Conservation (phyloP, 2,113 vertebrate genomes). For the Anolis sagrei region DNA sequence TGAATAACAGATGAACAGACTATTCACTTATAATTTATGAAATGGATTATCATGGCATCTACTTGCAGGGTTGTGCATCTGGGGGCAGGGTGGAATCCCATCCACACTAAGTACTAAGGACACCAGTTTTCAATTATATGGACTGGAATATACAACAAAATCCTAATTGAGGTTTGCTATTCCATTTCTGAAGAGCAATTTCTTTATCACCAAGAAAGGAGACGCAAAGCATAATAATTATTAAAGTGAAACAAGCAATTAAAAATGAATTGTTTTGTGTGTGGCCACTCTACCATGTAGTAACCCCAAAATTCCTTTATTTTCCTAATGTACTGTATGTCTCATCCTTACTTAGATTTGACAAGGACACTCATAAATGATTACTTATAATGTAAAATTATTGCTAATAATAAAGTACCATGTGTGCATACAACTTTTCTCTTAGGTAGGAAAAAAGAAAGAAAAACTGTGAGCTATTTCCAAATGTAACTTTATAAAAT, state of each 20-base stretch:
- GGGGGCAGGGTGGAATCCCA: neutral
- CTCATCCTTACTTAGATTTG: neutral
- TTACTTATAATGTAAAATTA: neutral
- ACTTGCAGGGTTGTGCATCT: conserved; percentile 26
- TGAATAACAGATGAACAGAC: conserved; percentile 44
- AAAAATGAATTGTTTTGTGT: conserved; percentile 1
- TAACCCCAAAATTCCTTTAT: neutral
- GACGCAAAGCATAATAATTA: neutral
- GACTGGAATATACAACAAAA: conserved; percentile 22
- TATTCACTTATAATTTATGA: conserved; percentile 68
- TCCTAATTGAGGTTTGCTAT: conserved; percentile 22
- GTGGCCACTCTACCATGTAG: neutral
- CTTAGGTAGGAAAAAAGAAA: too few species aligned
- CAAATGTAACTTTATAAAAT: neutral
- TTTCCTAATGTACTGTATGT: neutral
- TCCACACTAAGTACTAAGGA: neutral
- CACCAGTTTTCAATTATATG: conserved; percentile 25
- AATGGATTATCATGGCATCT: conserved; percentile 43
- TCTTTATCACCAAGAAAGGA: neutral
- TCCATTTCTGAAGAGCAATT: conserved; percentile 8
- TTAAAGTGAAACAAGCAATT: conserved; percentile 3
- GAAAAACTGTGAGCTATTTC: neutral
- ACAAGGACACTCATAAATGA: neutral
- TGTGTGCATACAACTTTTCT: neutral
- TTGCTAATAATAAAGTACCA: neutral